A percentile compares a stretch with the other conserved stretches of the same genome.
phyloP scores from a whole-genome alignment of 1,140 invertebrate genomes.

The Paraescarpia echinospica region DNA sequence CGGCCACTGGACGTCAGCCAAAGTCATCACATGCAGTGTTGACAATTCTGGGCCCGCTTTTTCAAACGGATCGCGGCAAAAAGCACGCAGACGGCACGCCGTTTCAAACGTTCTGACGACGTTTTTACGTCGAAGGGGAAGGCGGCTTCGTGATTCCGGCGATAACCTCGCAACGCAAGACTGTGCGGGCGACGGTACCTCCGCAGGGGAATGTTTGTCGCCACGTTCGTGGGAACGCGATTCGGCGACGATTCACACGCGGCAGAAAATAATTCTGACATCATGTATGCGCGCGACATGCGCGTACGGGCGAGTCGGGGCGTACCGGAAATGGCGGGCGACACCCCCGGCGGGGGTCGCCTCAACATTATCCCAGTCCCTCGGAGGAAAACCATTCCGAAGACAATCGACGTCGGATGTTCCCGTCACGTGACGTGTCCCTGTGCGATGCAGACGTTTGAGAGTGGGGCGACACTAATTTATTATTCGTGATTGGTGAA shows the following conservation, averaged over 20 bases:
- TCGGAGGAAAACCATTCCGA: background rate
- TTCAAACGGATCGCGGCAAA: background rate
- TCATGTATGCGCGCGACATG: background rate
- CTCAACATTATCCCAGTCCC: background rate
- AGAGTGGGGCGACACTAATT: background rate
- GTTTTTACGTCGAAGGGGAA: background rate
- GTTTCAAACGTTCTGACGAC: background rate
- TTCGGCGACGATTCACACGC: background rate
- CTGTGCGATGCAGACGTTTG: background rate
- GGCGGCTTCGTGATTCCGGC: background rate
- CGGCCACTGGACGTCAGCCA: background rate
- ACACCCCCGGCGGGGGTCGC: background rate
- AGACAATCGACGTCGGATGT: background rate
- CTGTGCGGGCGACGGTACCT: background rate
- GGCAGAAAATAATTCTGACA: constrained; percentile 5
- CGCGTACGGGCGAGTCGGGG: background rate
- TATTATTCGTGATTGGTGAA: background rate
- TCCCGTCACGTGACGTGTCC: background rate
- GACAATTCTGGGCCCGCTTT: background rate
- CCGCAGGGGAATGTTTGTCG: background rate
- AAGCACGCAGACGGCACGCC: background rate
- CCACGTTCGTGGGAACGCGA: background rate
- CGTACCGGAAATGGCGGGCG: background rate
- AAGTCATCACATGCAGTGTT: background rate
- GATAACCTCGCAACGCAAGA: background rate